phyloP scores from a whole-genome alignment of 2,888 invertebrate genomes.

The Plagiodera versicolora region DNA sequence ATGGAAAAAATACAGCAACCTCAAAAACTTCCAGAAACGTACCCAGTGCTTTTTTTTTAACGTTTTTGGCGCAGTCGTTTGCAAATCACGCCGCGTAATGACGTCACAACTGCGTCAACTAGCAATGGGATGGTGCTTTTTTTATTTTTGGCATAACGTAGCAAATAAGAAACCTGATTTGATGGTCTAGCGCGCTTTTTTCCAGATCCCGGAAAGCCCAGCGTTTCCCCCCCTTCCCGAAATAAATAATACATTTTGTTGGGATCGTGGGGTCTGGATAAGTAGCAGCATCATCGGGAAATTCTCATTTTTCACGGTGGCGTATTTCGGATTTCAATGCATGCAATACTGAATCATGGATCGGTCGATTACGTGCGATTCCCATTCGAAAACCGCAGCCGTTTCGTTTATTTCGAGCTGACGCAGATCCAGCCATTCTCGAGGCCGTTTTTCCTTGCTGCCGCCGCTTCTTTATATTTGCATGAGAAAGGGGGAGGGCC shows the following conservation, averaged over 20 bases:
- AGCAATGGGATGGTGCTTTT: too few species aligned
- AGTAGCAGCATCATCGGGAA: slow-evolving; percentile 21
- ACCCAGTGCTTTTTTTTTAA: too few species aligned
- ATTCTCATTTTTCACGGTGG: slow-evolving; percentile 23
- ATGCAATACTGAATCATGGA: slow-evolving; percentile 25
- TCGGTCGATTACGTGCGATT: slow-evolving; percentile 29
- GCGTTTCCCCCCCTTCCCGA: slow-evolving; percentile 16
- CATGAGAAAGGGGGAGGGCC: slow-evolving; percentile 41
- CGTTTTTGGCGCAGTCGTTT: too few species aligned
- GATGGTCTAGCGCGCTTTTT: too few species aligned
- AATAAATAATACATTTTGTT: slow-evolving; percentile 28
- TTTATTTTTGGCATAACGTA: too few species aligned
- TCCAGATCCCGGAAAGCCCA: slow-evolving; percentile 11
- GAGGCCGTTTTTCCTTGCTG: slow-evolving; percentile 30
- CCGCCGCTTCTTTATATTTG: slow-evolving; percentile 43
- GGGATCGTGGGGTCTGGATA: slow-evolving; percentile 13
- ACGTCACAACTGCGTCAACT: too few species aligned
- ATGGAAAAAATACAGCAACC: too few species aligned
- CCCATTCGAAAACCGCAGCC: slow-evolving; percentile 31
- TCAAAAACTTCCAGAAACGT: too few species aligned
- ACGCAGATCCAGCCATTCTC: slow-evolving; percentile 33
- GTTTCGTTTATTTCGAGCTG: slow-evolving; percentile 43
- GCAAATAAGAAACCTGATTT: too few species aligned
- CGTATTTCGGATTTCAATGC: slow-evolving; percentile 25
- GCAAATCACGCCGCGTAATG: too few species aligned